Percentiles rank a stretch among this genome's conserved stretches.
These are phyloP conservation scores for Teinopalpus imperialis DNA, from an alignment of 2,888 invertebrate species.

Conservation along the genomic window DNA sequence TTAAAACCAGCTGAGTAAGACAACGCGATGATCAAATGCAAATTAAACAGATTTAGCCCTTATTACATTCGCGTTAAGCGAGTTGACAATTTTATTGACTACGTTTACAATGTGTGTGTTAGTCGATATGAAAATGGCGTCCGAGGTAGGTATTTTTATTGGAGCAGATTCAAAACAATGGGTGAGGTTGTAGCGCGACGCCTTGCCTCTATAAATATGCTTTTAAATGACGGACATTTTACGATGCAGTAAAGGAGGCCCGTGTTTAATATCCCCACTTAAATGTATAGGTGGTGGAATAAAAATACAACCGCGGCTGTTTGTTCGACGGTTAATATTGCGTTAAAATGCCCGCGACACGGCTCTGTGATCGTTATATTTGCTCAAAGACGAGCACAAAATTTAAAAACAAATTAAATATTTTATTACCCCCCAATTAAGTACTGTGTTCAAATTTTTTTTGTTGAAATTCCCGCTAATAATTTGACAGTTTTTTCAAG, in stretches of 20 bases:
- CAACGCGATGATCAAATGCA: not conserved
- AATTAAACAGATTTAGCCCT: conserved; percentile 12
- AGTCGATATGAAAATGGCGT: conserved; percentile 36
- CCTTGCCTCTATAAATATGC: conserved; percentile 35
- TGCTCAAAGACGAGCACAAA: not conserved
- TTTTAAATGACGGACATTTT: conserved; percentile 31
- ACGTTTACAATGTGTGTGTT: conserved; percentile 15
- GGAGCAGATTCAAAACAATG: conserved; percentile 38
- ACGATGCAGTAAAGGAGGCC: conserved; percentile 28
- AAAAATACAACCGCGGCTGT: conserved; percentile 20
- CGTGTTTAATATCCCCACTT: conserved; percentile 31
- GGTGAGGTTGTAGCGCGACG: conserved; percentile 33
- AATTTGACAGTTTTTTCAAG: conserved; percentile 45
- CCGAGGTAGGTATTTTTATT: conserved; percentile 39
- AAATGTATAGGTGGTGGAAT: conserved; percentile 26
- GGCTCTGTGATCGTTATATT: not conserved
- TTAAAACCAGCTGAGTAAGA: conserved; percentile 18
- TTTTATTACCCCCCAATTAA: too few relatives aligned
- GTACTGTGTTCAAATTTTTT: too few relatives aligned
- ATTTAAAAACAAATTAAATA: too few relatives aligned
- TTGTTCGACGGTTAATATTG: conserved; percentile 10
- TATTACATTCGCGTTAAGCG: conserved; percentile 1
- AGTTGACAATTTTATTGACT: not conserved
- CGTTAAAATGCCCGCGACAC: conserved; percentile 7
- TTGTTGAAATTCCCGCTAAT: too few relatives aligned